These are phyloP conservation scores for Carterocephalus palaemon DNA, from an alignment of 2,888 invertebrate genomes.

Conservation along the genomic window DNA sequence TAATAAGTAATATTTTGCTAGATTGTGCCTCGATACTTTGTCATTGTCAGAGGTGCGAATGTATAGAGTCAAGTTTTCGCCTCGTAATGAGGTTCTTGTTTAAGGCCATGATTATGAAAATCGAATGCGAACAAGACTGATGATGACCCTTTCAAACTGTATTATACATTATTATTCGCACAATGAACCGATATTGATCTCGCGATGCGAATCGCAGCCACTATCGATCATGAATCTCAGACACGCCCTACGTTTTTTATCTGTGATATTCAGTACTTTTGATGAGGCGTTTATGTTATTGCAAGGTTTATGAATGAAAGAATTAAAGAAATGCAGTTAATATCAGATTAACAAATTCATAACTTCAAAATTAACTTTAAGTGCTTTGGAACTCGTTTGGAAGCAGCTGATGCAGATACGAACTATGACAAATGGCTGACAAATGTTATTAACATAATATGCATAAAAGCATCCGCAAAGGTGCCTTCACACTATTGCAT, in stretches of 20 bases:
- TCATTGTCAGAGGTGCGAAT: conserved; percentile 19
- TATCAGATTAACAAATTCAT: no score
- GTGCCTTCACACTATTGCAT: conserved; percentile 46
- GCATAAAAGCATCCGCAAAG: conserved; percentile 16
- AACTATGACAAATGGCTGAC: neutral
- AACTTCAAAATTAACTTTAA: no score
- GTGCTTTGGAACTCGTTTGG: no score
- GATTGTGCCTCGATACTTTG: conserved; percentile 16
- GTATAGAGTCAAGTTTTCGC: conserved; percentile 12
- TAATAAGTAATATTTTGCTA: conserved; percentile 6
- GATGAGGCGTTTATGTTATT: conserved; percentile 11
- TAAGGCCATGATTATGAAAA: conserved; percentile 27
- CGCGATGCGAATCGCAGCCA: conserved; percentile 34
- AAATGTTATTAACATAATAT: conserved; percentile 7
- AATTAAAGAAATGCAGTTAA: no score
- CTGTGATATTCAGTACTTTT: conserved; percentile 2
- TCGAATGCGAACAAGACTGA: conserved; percentile 35
- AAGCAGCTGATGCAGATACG: no score
- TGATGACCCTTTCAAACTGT: conserved; percentile 33
- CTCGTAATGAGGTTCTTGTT: conserved; percentile 25
- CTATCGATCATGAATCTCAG: conserved; percentile 35
- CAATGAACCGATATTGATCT: conserved; percentile 36
- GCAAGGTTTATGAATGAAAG: no score
- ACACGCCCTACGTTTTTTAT: conserved; percentile 17
- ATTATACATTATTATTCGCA: conserved; percentile 37